Conservation (phyloP, 2,797 vertebrate genomes). For the Bradypodion pumilum region DNA sequence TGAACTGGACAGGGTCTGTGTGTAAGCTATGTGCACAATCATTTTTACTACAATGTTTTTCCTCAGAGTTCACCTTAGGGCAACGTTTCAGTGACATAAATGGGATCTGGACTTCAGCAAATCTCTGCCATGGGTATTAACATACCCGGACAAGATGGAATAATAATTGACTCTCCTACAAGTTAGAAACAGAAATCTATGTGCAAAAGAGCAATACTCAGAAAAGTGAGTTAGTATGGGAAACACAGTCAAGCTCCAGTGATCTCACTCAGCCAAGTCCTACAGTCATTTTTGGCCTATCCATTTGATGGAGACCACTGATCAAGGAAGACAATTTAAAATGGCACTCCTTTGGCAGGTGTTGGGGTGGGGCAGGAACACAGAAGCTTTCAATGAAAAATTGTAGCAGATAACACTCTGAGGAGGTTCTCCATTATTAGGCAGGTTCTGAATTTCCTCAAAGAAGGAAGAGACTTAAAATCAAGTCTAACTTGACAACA, state of each 20-base stretch:
- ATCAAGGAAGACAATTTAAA: not conserved
- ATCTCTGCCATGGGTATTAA: not conserved
- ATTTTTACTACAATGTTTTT: not conserved
- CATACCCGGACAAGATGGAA: not conserved
- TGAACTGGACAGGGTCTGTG: not conserved
- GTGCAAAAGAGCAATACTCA: not conserved
- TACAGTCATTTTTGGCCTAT: rapidly evolving
- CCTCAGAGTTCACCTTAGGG: not conserved
- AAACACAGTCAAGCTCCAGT: not conserved
- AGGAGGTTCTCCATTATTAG: not conserved
- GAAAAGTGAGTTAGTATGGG: not conserved
- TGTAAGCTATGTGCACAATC: not conserved
- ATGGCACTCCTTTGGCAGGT: not conserved
- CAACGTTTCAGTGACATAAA: slow-evolving; percentile 14
- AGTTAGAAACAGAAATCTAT: not conserved
- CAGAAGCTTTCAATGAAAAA: not conserved
- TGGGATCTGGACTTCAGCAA: not conserved
- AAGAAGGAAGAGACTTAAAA: slow-evolving; percentile 81
- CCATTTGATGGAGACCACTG: not conserved
- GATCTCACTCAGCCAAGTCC: not conserved
- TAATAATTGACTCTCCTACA: not conserved
- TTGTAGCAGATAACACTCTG: rapidly evolving
- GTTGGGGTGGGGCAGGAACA: not conserved
- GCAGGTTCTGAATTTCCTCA: slow-evolving; percentile 27
- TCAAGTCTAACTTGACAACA: slow-evolving; percentile 76